Evolutionary conservation across 2,888 invertebrate genomes (phyloP).

Genomic region (Ornithoptera priamus): DNA sequence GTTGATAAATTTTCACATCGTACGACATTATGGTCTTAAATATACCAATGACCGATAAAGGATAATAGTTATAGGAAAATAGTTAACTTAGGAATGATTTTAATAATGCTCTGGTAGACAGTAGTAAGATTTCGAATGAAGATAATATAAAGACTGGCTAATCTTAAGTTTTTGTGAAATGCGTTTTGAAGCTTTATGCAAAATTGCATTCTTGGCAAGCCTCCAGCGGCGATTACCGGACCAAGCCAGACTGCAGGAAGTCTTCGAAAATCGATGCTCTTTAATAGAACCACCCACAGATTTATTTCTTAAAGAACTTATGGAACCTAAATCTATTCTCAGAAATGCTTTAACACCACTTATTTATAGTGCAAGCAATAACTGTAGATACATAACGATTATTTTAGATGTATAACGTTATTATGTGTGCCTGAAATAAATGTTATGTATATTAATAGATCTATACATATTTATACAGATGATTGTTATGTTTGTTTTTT

Average conservation of each 20-base stretch:
- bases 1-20: conserved; percentile 25
- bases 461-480: too few species aligned
- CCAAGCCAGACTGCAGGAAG: conserved; percentile 39
- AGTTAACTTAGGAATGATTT: neutral
- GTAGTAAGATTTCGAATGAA: conserved; percentile 48
- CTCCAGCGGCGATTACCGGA: conserved; percentile 47
- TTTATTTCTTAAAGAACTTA: conserved; percentile 6
- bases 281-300: conserved; percentile 7
- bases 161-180: conserved; percentile 55
- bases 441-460: too few species aligned
- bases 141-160: conserved; percentile 46
- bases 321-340: too few species aligned
- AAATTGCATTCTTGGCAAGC: conserved; percentile 54
- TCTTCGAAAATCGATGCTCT: conserved; percentile 20
- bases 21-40: conserved; percentile 26
- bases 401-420: too few species aligned
- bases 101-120: neutral
- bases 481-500: too few species aligned
- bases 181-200: conserved; percentile 59
- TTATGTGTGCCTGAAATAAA: too few species aligned
- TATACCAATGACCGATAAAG: conserved; percentile 44
- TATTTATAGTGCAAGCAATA: too few species aligned
- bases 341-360: too few species aligned
- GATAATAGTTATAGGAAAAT: too few species aligned
- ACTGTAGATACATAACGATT: too few species aligned